Percentiles rank a stretch among this genome's conserved stretches.
Conservation (phyloP, 2,113 vertebrate species). For the Hiodon alosoides region DNA sequence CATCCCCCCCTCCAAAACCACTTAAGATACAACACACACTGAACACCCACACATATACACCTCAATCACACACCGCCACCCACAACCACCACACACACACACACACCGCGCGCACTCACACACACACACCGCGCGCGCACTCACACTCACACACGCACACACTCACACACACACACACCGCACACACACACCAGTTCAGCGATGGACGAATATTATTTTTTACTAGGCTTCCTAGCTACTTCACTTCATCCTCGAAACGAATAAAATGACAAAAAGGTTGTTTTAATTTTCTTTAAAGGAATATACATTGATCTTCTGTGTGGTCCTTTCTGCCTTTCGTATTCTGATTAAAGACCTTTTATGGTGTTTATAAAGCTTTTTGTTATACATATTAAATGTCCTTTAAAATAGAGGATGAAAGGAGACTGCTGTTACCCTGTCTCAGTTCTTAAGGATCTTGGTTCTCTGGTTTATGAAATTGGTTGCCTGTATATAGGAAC, state of each 20-base stretch:
- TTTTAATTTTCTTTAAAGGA: conserved; percentile 13
- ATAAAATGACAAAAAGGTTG: conserved; percentile 19
- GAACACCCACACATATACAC: too few species aligned
- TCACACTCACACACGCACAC: too few species aligned
- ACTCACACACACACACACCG: too few species aligned
- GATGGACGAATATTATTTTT: neutral
- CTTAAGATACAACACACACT: too few species aligned
- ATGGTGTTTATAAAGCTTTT: conserved; percentile 32
- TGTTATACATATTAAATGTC: conserved; percentile 28
- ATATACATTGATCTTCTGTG: conserved; percentile 28
- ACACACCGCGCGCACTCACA: too few species aligned
- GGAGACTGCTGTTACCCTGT: conserved; percentile 14
- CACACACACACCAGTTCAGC: neutral
- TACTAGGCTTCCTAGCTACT: neutral
- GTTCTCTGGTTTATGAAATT: conserved; percentile 19
- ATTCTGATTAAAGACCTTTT: conserved; percentile 30
- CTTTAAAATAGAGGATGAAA: conserved; percentile 33
- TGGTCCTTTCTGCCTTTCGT: conserved; percentile 25
- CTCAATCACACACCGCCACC: too few species aligned
- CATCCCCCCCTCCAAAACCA: too few species aligned
- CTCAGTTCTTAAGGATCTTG: conserved; percentile 22
- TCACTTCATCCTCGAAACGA: conserved; percentile 9
- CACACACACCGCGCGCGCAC: too few species aligned
- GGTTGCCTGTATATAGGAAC: conserved; percentile 15
- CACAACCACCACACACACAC: too few species aligned